Evolutionary conservation across 2,113 vertebrate genomes (phyloP).

Genomic region (Tricholaema leucomelas): DNA sequence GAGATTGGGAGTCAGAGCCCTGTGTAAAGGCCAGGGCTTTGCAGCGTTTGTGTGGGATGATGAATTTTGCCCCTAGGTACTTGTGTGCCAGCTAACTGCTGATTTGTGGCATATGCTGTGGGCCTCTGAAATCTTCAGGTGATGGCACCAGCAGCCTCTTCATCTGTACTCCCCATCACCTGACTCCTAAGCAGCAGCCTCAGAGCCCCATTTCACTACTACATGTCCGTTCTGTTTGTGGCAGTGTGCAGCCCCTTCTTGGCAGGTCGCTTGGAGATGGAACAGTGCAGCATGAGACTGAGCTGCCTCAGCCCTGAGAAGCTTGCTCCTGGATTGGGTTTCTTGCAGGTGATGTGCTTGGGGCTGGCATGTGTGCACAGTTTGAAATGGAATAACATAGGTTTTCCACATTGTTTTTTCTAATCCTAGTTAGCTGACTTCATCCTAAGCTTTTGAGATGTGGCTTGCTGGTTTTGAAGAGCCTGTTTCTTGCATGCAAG

Average conservation of each 20-base stretch:
- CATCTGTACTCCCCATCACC: not conserved
- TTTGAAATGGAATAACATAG: not conserved
- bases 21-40: not conserved
- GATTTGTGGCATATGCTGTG: not conserved
- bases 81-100: not conserved
- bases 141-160: not conserved
- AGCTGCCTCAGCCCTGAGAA: not conserved
- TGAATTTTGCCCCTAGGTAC: not conserved
- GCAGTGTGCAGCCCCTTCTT: not conserved
- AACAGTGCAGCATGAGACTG: accelerated
- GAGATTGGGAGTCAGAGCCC: not conserved
- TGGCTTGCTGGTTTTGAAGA: not conserved
- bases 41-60: not conserved
- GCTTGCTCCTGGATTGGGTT: not conserved
- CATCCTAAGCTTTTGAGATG: not conserved
- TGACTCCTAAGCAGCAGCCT: not conserved
- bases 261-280: not conserved
- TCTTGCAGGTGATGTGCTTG: not conserved
- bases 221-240: accelerated
- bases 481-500: not conserved
- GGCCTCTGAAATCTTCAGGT: not conserved
- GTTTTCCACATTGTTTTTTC: not conserved
- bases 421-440: not conserved
- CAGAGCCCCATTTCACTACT: not conserved
- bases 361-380: too few relatives aligned